Evolutionary conservation across 2,113 vertebrate species (phyloP).

Genomic region (Pseudorhombus dupliciocellatus): DNA sequence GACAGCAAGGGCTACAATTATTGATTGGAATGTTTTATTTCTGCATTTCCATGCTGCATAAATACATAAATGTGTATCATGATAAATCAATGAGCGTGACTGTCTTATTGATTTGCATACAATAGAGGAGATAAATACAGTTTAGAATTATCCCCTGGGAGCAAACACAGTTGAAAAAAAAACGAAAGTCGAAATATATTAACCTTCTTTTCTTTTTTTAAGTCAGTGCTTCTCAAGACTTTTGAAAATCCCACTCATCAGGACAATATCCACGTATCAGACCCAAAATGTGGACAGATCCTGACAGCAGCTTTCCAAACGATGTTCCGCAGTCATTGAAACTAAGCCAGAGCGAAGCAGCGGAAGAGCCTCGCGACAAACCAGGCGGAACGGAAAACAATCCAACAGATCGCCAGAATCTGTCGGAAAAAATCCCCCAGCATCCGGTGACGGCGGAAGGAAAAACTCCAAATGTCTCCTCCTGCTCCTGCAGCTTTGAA

Average conservation of each 20-base stretch:
- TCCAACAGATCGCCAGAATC: slow-evolving; percentile 53
- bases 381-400: slow-evolving; percentile 39
- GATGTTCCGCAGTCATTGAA: slow-evolving; percentile 15
- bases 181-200: no score
- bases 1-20: no score
- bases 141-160: not conserved
- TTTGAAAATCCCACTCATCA: not conserved
- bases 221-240: not conserved
- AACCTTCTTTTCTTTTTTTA: not conserved
- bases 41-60: no score
- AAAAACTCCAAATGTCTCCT: slow-evolving; percentile 55
- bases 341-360: slow-evolving; percentile 13
- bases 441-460: slow-evolving; percentile 7
- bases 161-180: no score
- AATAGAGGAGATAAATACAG: not conserved
- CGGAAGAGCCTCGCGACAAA: slow-evolving; percentile 13
- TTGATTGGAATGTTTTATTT: no score
- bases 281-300: slow-evolving; percentile 6
- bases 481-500: slow-evolving; percentile 46
- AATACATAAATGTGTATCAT: no score
- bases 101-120: no score
- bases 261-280: not conserved
- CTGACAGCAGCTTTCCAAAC: slow-evolving; percentile 23
- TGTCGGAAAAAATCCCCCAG: slow-evolving; percentile 17
- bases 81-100: no score